Evolutionary conservation across 2,797 vertebrate species (phyloP).

Genomic region (Argya squamiceps): DNA sequence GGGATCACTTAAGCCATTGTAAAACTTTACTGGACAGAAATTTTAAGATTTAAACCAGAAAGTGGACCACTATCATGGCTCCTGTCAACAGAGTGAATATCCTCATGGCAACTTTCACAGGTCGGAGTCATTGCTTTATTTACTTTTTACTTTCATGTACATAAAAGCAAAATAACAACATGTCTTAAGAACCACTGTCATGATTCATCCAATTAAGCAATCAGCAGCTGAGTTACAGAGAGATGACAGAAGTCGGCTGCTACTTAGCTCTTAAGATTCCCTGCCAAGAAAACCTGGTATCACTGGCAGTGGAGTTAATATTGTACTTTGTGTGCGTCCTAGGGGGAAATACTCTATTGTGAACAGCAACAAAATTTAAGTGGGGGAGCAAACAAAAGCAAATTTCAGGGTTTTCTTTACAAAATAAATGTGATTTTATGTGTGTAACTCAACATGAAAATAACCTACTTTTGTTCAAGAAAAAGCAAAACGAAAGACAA

Average conservation of each 20-base stretch:
- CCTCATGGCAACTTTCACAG: neutral
- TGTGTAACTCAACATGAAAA: neutral
- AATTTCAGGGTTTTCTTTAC: neutral
- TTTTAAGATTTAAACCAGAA: neutral
- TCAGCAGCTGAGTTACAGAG: neutral
- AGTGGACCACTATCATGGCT: neutral
- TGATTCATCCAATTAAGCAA: neutral
- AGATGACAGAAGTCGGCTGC: neutral
- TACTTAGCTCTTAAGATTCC: neutral
- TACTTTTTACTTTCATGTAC: neutral
- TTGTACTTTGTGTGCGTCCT: neutral
- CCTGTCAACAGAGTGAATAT: neutral
- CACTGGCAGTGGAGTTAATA: neutral
- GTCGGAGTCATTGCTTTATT: neutral
- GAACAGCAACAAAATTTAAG: neutral
- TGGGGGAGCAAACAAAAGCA: neutral
- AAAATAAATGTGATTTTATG: neutral
- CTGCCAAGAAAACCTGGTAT: neutral
- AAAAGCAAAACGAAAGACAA: neutral
- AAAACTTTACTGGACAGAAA: neutral
- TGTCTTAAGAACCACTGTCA: neutral
- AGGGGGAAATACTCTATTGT: neutral
- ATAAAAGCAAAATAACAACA: neutral
- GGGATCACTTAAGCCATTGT: fast-evolving
- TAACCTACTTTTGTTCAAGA: neutral